Evolutionary conservation across 2,113 vertebrate species (phyloP).

Genomic region (Manacus vitellinus): DNA sequence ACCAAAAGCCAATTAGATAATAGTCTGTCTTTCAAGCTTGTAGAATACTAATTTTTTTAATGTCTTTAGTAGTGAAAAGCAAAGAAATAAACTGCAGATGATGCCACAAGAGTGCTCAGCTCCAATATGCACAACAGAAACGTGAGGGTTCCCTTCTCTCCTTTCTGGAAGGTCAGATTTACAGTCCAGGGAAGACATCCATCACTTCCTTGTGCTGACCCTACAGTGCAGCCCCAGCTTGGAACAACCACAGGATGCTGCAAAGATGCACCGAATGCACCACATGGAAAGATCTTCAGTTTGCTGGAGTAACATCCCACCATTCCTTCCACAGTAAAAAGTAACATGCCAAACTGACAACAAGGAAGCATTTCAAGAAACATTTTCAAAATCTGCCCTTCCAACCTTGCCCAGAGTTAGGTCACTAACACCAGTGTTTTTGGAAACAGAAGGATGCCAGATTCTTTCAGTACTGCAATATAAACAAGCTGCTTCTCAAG

Average conservation of each 20-base stretch:
- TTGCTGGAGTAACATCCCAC: neutral
- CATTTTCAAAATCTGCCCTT: neutral
- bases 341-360: neutral
- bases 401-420: neutral
- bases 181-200: neutral
- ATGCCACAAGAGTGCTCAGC: slow-evolving; percentile 18
- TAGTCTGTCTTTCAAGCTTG: slow-evolving; percentile 58
- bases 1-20: slow-evolving; percentile 75
- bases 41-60: slow-evolving; percentile 57
- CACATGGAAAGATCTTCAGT: rapidly evolving
- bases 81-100: slow-evolving; percentile 59
- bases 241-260: neutral
- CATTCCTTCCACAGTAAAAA: neutral
- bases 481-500: neutral
- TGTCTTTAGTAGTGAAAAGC: slow-evolving; percentile 44
- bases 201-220: neutral
- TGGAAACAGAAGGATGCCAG: neutral
- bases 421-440: neutral
- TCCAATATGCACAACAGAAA: neutral
- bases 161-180: neutral
- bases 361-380: neutral
- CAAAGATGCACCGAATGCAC: neutral
- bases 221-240: neutral
- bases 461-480: neutral
- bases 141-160: neutral